Conservation (phyloP, 2,797 vertebrate genomes). For the Acrossocheilus wenchowensis region DNA sequence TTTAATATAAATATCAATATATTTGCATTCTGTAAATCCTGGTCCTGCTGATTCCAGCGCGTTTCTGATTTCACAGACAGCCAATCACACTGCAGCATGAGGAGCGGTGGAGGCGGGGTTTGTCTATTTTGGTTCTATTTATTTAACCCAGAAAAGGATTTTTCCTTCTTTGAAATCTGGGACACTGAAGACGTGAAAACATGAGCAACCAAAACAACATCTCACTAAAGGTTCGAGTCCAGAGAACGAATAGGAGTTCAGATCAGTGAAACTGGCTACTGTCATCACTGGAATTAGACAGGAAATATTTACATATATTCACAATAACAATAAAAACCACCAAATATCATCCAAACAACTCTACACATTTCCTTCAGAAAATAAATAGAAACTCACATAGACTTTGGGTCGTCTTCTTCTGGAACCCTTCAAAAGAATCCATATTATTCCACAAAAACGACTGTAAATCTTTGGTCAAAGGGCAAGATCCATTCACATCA, state of each 20-base stretch:
- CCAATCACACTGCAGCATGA: neutral
- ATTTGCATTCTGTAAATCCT: slow-evolving; percentile 18
- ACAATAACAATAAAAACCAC: neutral
- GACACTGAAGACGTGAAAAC: neutral
- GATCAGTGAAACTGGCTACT: neutral
- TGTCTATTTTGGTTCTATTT: slow-evolving; percentile 34
- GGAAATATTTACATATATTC: neutral
- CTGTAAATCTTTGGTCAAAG: neutral
- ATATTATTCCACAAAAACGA: neutral
- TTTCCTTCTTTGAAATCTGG: slow-evolving; percentile 26
- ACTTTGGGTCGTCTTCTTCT: neutral
- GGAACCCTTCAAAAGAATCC: neutral
- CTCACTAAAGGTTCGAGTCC: neutral
- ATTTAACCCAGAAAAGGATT: slow-evolving; percentile 31
- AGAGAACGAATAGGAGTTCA: neutral
- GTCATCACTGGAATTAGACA: neutral
- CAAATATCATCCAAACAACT: neutral
- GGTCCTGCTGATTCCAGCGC: neutral
- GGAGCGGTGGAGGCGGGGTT: neutral
- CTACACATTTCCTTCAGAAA: neutral
- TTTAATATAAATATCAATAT: neutral
- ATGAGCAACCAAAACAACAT: neutral
- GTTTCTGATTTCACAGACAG: neutral
- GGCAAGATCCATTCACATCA: neutral
- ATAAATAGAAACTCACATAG: neutral